Conservation (phyloP, 2,797 vertebrate genomes). For the Dipus sagitta region DNA sequence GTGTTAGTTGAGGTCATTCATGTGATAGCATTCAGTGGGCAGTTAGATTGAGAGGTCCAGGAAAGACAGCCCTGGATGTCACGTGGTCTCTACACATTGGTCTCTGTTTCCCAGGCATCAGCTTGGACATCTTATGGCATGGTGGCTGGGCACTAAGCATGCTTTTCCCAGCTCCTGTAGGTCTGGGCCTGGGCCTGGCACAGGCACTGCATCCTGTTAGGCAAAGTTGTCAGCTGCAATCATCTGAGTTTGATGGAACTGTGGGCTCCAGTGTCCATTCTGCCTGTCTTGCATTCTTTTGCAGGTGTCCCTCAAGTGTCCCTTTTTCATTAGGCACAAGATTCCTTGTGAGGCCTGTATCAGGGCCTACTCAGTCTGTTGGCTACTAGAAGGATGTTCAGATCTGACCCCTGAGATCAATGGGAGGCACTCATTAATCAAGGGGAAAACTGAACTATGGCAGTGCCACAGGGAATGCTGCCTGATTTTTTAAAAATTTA, state of each 20-base stretch:
- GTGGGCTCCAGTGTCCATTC: neutral
- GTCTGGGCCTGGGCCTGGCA: neutral
- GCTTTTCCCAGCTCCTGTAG: neutral
- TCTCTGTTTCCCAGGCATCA: neutral
- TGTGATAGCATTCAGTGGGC: neutral
- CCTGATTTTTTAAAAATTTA: too few species aligned
- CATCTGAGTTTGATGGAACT: neutral
- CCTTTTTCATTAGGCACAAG: neutral
- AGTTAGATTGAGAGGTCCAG: neutral
- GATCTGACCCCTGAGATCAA: neutral
- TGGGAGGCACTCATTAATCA: neutral
- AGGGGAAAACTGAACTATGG: neutral
- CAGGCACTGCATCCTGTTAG: neutral
- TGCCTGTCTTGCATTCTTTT: rapidly evolving
- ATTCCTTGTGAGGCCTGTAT: neutral
- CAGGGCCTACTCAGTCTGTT: neutral
- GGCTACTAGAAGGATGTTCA: neutral
- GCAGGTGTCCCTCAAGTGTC: neutral
- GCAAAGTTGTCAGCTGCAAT: neutral
- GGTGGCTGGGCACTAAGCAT: neutral
- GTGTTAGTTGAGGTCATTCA: neutral
- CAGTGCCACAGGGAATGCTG: too few species aligned
- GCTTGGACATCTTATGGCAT: neutral
- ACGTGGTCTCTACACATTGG: rapidly evolving
- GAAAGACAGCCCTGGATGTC: neutral